Evolutionary conservation across 1,140 invertebrate genomes (phyloP).

Genomic region (Papilio polyxenes): DNA sequence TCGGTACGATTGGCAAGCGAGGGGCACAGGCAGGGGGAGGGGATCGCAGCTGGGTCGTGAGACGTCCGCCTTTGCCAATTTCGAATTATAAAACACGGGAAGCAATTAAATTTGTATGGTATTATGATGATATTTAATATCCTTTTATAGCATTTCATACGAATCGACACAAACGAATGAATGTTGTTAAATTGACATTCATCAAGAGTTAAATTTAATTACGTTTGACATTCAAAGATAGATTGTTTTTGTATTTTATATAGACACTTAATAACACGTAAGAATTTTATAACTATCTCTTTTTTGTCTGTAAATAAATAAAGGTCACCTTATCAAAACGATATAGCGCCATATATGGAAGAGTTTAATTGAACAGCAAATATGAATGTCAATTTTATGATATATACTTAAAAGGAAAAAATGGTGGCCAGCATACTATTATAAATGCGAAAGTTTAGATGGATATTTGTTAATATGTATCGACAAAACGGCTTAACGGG

Average conservation of each 20-base stretch:
- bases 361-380: not conserved
- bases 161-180: conserved; percentile 12
- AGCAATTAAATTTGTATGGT: conserved; percentile 4
- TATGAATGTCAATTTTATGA: not conserved
- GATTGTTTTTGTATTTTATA: not conserved
- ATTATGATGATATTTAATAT: conserved; percentile 9
- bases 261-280: not conserved
- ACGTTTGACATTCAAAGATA: not conserved
- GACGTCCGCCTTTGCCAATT: conserved; percentile 32
- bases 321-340: not conserved
- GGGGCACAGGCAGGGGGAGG: conserved; percentile 56
- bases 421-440: no score
- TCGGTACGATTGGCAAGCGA: conserved; percentile 67
- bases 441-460: no score
- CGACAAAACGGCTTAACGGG: no score
- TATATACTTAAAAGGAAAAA: not conserved
- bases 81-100: conserved; percentile 26
- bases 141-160: conserved; percentile 11
- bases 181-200: not conserved
- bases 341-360: not conserved
- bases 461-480: no score
- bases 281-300: not conserved
- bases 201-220: not conserved
- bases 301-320: not conserved
- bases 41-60: conserved; percentile 68